A percentile compares a stretch with the other conserved stretches of the same genome.
These are phyloP conservation scores for Gobiocypris rarus DNA, from an alignment of 2,113 vertebrate species.

Conservation along the genomic window DNA sequence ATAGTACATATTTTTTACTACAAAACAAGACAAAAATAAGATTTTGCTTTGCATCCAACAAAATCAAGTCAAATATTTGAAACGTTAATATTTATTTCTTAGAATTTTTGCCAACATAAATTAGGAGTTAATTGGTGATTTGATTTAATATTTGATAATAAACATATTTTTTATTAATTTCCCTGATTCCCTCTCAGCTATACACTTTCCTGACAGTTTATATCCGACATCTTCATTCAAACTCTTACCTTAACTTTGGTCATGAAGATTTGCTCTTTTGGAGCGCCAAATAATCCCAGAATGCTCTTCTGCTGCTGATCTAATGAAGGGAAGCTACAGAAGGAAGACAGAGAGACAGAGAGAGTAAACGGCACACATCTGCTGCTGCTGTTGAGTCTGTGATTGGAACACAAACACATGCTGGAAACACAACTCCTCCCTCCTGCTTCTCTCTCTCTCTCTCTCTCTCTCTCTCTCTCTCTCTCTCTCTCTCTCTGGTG, in stretches of 20 bases:
- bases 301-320: background rate
- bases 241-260: conserved; percentile 30
- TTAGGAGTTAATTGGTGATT: too few relatives aligned
- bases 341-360: background rate
- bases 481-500: background rate
- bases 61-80: background rate
- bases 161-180: too few relatives aligned
- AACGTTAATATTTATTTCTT: background rate
- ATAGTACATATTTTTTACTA: too few relatives aligned
- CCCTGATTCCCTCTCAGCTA: background rate
- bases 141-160: too few relatives aligned
- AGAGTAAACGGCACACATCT: conserved; percentile 13
- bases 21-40: background rate
- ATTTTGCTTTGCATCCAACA: background rate
- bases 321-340: background rate
- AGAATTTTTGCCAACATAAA: background rate
- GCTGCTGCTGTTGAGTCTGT: conserved; percentile 12
- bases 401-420: conserved; percentile 24
- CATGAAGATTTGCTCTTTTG: conserved; percentile 3
- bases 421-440: conserved; percentile 21
- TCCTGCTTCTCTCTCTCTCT: background rate
- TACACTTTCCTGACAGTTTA: background rate
- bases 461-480: background rate
- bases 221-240: background rate
- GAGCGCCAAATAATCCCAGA: background rate